Base-by-base conservation (phyloP, 2,888 invertebrate species). In the Scrobipalpa costella region DNA sequence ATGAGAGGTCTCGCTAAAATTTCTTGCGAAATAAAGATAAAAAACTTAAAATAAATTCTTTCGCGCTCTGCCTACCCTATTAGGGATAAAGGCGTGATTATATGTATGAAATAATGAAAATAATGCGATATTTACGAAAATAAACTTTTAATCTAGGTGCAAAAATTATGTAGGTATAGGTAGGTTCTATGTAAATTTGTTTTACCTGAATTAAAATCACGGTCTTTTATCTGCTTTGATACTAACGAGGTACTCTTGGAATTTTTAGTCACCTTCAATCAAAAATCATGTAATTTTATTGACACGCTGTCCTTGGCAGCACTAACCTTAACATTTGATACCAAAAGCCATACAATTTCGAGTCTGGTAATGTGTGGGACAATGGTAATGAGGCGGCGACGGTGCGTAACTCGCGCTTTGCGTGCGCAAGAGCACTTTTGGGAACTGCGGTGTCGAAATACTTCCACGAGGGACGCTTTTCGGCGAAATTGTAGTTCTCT, bases 401-500 rank as follows among this genome's bases (percentile, higher is more conserved):
- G 72, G 66, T 50, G 40, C 59, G 66, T 67, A 78, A 80, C 72
- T 76, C 69, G 69, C 57, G 63, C 64, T 76, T 83, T 69, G 82
- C 81, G 81, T 83, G 82, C 69, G 70, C 65, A 33, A 49, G 63
- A 70, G 73, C 68, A 72, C 68, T 74, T 44, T 74, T 70, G 66
- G 65, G 49, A 40, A 68, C 65, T 66, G 57, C 50, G n/a, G 63
- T 71, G 68, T 69, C 68, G 72, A 64, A 75, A 75, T 63, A 47
- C 68, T 71, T 72, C 64, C 72, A 44, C 34, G 19, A 44, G 63
- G 38, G 38, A 38, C 59, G 38, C 11, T 21, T n/a, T 62, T 52
- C 63, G 57, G 34, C 47, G 63, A 63, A 65, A 62, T 27, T 52
- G 27, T 21, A 21, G 27, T 27, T 21, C 9, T 13, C 13, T 21